Evolutionary conservation across 35 echinoderm and acorn worm species (phyloP), one percentile per base, ranked within the genome.

Genomic region (Eucidaris tribuloides): DNA sequence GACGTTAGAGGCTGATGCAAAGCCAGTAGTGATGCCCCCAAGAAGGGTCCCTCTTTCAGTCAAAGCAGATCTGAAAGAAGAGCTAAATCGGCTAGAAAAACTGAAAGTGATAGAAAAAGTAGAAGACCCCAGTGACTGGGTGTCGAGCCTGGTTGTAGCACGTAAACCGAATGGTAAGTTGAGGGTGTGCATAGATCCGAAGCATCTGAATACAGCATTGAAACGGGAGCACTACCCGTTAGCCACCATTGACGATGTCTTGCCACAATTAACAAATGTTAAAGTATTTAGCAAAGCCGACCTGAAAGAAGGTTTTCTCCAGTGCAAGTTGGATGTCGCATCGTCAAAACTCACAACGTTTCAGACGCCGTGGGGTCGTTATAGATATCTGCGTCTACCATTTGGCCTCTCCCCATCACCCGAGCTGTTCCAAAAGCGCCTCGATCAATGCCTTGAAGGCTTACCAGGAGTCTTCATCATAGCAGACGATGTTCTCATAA

Each of bases 61-160:
- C 14, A 95, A 90, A 66, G 63, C 74, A 61, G 84, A 81, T 48
- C 64, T 90, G 5, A 95, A 90, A 37, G 62, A 74, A 58, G 87
- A 95, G 52, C 81, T 95, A 3, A 19, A 45, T 27, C 41, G 87
- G 23, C 62, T 90, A 22, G 82, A 86, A 38, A 83, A 84, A 42
- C 14, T 84, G 30, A 9, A 52, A 42, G 82, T 90, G 11, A 89
- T 95, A 17, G 65, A 90, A 35, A 96, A 96, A 25, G 83, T 96
- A 11, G 37, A 42, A 68, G 65, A 82, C 44, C 70, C 86, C 18
- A 89, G 49, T 60, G 85, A 94, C 22, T 95, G 92, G 92, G 87
- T 86, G 52, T 90, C 82, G 19, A 77, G 54, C 9, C 46, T 85
- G 36, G 89, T 84, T 23, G 71, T 85, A 2, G 82, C 65, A n/a